Conservation (phyloP, 2,113 vertebrate genomes). For the Verasper variegatus region DNA sequence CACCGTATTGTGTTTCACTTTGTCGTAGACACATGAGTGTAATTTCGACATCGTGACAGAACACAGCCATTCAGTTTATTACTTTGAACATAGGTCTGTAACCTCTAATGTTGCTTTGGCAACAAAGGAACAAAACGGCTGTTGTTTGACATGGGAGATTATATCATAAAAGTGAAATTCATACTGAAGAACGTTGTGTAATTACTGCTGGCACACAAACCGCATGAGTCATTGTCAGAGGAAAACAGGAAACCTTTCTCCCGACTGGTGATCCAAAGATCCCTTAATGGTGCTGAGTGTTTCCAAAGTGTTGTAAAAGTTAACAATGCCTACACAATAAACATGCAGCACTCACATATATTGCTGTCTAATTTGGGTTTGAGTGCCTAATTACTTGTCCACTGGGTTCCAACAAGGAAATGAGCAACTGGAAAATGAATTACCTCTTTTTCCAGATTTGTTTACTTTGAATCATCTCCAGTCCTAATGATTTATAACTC, state of each 20-base stretch:
- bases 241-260: constrained; percentile 65
- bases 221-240: constrained; percentile 66
- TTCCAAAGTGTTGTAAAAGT: constrained; percentile 62
- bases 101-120: constrained; percentile 70
- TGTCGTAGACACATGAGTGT: constrained; percentile 26
- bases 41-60: constrained; percentile 55
- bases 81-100: constrained; percentile 44
- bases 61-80: constrained; percentile 47
- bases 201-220: constrained; percentile 65
- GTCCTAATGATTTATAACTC: not conserved
- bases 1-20: constrained; percentile 52
- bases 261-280: constrained; percentile 34
- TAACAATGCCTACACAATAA: constrained; percentile 59
- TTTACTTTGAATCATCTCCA: constrained; percentile 28
- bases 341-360: constrained; percentile 33
- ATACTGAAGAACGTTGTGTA: constrained; percentile 66
- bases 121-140: constrained; percentile 68
- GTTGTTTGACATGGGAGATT: constrained; percentile 73
- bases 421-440: constrained; percentile 19
- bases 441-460: constrained; percentile 2
- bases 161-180: constrained; percentile 75
- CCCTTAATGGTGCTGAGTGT: constrained; percentile 43
- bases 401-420: constrained; percentile 37
- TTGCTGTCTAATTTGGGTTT: constrained; percentile 44
- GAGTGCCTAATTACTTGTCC: constrained; percentile 36